phyloP scores from a whole-genome alignment of 2,113 vertebrate species.

The Hippoglossus stenolepis region DNA sequence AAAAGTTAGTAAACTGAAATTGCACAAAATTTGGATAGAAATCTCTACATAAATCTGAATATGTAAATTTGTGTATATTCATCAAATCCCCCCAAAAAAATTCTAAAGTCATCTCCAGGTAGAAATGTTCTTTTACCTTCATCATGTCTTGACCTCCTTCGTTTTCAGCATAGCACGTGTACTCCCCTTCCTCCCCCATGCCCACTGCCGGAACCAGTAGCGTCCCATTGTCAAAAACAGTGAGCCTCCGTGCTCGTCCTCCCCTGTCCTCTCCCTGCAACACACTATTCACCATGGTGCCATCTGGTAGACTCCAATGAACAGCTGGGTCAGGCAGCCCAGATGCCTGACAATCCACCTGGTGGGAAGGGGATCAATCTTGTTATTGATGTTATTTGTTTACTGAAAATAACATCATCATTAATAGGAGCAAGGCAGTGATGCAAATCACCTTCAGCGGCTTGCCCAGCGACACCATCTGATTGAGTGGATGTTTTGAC shows the following conservation, averaged over 20 bases:
- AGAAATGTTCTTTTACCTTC: slow-evolving; percentile 78
- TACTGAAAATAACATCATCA: background rate
- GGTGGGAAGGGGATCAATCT: slow-evolving; percentile 16
- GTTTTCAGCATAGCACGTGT: slow-evolving; percentile 93
- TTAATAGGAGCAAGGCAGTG: background rate
- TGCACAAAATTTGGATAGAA: too few relatives aligned
- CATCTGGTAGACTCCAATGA: slow-evolving; percentile 92
- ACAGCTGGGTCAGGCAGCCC: slow-evolving; percentile 92
- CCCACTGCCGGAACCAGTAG: slow-evolving; percentile 90
- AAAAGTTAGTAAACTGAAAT: background rate
- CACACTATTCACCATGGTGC: slow-evolving; percentile 88
- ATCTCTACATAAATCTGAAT: too few relatives aligned
- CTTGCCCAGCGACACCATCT: slow-evolving; percentile 86
- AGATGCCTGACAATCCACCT: slow-evolving; percentile 92
- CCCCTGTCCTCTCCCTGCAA: slow-evolving; percentile 84
- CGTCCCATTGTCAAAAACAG: slow-evolving; percentile 93
- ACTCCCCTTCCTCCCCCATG: slow-evolving; percentile 88
- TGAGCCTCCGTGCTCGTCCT: slow-evolving; percentile 81
- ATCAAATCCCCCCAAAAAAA: too few relatives aligned
- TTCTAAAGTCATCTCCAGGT: background rate
- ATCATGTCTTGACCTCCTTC: slow-evolving; percentile 92
- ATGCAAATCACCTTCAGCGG: slow-evolving; percentile 87
- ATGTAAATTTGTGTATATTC: too few relatives aligned
- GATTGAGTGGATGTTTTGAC: slow-evolving; percentile 82
- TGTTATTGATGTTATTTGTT: slow-evolving; percentile 16